A percentile compares a stretch with the other conserved stretches of the same genome.
Conservation (phyloP, 2,888 invertebrate genomes). For the Mantis religiosa region DNA sequence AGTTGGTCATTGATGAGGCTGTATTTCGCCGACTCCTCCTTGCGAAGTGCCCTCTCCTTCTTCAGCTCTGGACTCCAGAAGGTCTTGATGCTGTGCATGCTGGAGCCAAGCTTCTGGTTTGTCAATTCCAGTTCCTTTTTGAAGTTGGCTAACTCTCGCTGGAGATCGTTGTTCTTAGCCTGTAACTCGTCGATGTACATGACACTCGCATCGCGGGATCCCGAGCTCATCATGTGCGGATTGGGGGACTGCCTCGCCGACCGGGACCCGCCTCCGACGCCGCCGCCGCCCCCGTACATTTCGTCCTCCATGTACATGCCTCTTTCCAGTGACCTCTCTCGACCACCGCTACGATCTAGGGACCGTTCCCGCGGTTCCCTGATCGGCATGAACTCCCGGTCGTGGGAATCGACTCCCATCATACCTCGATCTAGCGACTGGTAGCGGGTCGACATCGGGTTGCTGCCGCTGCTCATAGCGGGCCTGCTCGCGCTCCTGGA, state of each 20-base stretch:
- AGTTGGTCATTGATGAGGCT: conserved; percentile 94
- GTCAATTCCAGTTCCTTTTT: conserved; percentile 93
- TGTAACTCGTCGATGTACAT: conserved; percentile 82
- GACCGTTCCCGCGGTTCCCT: conserved; percentile 68
- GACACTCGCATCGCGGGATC: conserved; percentile 49
- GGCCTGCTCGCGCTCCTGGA: conserved; percentile 77
- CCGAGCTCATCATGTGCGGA: conserved; percentile 51
- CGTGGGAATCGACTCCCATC: conserved; percentile 60
- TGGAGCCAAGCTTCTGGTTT: conserved; percentile 95
- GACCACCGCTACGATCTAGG: conserved; percentile 56
- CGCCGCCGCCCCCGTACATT: conserved; percentile 48
- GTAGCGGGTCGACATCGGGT: conserved; percentile 52
- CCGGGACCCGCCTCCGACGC: conserved; percentile 40
- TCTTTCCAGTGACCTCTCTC: conserved; percentile 63
- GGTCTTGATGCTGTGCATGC: conserved; percentile 99
- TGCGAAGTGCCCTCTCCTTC: conserved; percentile 92
- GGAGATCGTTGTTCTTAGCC: conserved; percentile 90
- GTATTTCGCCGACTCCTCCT: conserved; percentile 97
- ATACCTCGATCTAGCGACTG: conserved; percentile 62
- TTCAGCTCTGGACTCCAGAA: conserved; percentile 99
- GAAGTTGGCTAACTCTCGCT: conserved; percentile 84
- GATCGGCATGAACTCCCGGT: conserved; percentile 83
- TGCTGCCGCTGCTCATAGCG: conserved; percentile 48
- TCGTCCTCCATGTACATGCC: conserved; percentile 68
- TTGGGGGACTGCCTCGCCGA: conserved; percentile 69